phyloP scores from a whole-genome alignment of 53 echinoderm and acorn worm genomes.

The Antedon mediterranea region DNA sequence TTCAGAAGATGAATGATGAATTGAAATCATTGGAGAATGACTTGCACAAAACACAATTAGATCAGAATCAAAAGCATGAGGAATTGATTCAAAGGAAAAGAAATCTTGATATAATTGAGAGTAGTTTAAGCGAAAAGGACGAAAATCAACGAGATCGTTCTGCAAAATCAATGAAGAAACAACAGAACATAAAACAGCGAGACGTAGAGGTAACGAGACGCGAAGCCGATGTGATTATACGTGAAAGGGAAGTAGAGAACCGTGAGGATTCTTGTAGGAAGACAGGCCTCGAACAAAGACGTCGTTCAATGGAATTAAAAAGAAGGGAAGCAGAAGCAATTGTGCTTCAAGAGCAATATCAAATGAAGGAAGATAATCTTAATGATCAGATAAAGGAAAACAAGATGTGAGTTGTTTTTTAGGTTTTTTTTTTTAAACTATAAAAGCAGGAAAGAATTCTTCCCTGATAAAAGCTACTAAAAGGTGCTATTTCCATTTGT shows the following conservation, averaged over 20 bases:
- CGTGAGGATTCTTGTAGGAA: conserved; percentile 11
- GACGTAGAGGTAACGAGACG: conserved; percentile 27
- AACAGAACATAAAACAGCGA: neutral
- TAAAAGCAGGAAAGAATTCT: too few species aligned
- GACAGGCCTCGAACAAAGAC: neutral
- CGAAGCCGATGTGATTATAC: conserved; percentile 22
- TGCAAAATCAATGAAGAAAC: neutral
- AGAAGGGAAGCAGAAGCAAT: neutral
- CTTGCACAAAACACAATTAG: conserved; percentile 11
- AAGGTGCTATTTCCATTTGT: too few species aligned
- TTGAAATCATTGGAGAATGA: conserved; percentile 25
- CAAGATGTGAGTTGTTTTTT: neutral
- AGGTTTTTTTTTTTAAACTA: too few species aligned
- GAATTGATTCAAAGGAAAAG: conserved; percentile 4
- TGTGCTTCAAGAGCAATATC: neutral
- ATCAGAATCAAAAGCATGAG: conserved; percentile 22
- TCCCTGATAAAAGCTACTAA: too few species aligned
- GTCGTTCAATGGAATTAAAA: neutral
- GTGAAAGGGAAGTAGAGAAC: conserved; percentile 32
- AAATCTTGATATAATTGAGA: neutral
- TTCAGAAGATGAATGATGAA: conserved; percentile 29
- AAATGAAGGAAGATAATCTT: neutral
- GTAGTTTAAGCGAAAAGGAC: neutral
- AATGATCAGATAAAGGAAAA: neutral
- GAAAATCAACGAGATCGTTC: conserved; percentile 6